phyloP scores from a whole-genome alignment of 2,888 invertebrate genomes.

The Venusia cambrica region DNA sequence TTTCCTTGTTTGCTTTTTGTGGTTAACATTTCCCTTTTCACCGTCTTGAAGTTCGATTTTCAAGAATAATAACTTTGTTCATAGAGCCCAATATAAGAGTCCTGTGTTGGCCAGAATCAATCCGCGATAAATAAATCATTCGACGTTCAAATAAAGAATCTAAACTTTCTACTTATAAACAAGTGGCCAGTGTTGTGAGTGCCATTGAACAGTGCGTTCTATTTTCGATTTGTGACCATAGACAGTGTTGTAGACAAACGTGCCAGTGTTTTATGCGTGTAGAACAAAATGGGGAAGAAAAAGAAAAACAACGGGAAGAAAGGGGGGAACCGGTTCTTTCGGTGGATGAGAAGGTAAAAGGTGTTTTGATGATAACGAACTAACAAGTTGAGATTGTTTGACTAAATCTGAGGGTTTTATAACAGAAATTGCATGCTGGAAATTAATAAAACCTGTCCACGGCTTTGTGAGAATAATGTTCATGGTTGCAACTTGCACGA shows the following conservation, averaged over 20 bases:
- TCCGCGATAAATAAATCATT: conserved; percentile 33
- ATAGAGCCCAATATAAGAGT: conserved; percentile 59
- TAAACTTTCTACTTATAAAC: conserved; percentile 36
- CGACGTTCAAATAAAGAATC: conserved; percentile 44
- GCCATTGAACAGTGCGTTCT: conserved; percentile 36
- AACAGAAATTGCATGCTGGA: conserved; percentile 16
- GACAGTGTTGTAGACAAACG: conserved; percentile 42
- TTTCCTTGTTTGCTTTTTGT: conserved; percentile 34
- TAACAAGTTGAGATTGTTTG: conserved; percentile 17
- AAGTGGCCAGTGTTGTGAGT: conserved; percentile 38
- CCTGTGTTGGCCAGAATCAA: conserved; percentile 58
- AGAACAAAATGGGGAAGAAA: conserved; percentile 66
- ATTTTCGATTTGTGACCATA: conserved; percentile 38
- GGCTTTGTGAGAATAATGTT: conserved; percentile 10
- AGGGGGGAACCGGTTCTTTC: conserved; percentile 68
- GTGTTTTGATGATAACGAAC: conserved; percentile 27
- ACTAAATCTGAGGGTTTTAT: conserved; percentile 14
- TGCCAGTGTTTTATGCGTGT: conserved; percentile 48
- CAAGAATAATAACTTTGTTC: conserved; percentile 23
- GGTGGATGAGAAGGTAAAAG: conserved; percentile 73
- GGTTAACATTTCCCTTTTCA: conserved; percentile 36
- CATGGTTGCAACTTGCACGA: no score
- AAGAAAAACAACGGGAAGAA: conserved; percentile 68
- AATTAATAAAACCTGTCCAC: conserved; percentile 16
- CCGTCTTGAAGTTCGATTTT: conserved; percentile 20